Percentiles rank a stretch among this genome's conserved stretches.
phyloP scores from a whole-genome alignment of 2,888 invertebrate genomes.

The Tupiocoris notatus region DNA sequence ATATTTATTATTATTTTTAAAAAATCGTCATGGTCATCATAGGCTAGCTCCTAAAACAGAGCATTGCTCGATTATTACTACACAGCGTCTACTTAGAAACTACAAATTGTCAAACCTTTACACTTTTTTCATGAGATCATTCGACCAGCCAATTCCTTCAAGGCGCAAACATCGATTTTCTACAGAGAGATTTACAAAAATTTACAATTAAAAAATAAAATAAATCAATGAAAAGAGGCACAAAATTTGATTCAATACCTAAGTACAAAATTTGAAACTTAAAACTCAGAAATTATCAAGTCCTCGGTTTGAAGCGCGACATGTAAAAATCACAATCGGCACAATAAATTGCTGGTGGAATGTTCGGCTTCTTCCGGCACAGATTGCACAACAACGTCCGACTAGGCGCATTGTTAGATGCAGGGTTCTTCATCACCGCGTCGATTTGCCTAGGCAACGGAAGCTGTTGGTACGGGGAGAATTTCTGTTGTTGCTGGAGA shows the following conservation, averaged over 20 bases:
- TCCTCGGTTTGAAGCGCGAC: slow-evolving; percentile 73
- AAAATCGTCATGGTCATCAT: slow-evolving; percentile 28
- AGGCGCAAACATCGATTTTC: background rate
- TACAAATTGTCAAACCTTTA: slow-evolving; percentile 1
- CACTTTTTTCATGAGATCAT: slow-evolving; percentile 20
- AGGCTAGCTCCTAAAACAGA: slow-evolving; percentile 33
- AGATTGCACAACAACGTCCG: slow-evolving; percentile 76
- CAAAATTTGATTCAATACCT: background rate
- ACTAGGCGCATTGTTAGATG: slow-evolving; percentile 53
- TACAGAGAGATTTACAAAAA: background rate
- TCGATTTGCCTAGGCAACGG: slow-evolving; percentile 58
- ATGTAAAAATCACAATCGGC: slow-evolving; percentile 90
- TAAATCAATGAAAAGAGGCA: background rate
- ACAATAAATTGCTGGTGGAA: slow-evolving; percentile 78
- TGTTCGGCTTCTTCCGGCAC: slow-evolving; percentile 80
- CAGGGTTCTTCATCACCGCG: slow-evolving; percentile 34
- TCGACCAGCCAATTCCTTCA: slow-evolving; percentile 7
- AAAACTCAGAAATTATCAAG: slow-evolving; percentile 30
- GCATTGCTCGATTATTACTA: background rate
- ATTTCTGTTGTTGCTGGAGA: slow-evolving; percentile 35
- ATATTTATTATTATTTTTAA: slow-evolving; percentile 10
- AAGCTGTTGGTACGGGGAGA: slow-evolving; percentile 65
- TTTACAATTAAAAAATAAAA: background rate
- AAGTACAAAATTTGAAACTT: background rate
- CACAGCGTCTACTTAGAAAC: background rate